These are phyloP conservation scores for Sinhomidia bicolor DNA, from an alignment of 2,888 invertebrate genomes.

Conservation along the genomic window DNA sequence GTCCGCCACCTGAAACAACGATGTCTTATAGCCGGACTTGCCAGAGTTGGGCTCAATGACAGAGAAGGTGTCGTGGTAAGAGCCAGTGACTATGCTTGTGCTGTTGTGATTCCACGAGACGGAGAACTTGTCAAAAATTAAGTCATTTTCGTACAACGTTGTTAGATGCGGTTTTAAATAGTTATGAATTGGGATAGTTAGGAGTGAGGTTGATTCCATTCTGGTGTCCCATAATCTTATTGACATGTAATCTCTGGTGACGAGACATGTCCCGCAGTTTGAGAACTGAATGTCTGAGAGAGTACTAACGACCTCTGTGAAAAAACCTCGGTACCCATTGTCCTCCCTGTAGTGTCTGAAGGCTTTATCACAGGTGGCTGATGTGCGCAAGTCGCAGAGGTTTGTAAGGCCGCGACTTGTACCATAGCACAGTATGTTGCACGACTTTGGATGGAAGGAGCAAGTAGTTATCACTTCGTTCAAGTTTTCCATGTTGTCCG, in stretches of 20 bases:
- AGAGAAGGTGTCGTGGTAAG: slow-evolving; percentile 27
- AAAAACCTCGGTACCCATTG: background rate
- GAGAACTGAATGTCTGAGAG: slow-evolving; percentile 48
- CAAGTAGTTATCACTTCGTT: slow-evolving; percentile 99
- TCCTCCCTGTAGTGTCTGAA: slow-evolving; percentile 85
- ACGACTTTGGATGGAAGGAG: slow-evolving; percentile 99
- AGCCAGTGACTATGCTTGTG: slow-evolving; percentile 20
- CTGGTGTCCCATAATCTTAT: slow-evolving; percentile 46
- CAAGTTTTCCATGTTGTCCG: slow-evolving; percentile 99
- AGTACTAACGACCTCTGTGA: background rate
- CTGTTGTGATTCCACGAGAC: slow-evolving; percentile 48
- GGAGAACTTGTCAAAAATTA: slow-evolving; percentile 45
- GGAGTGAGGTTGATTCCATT: slow-evolving; percentile 34
- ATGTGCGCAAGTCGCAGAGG: slow-evolving; percentile 99
- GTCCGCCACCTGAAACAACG: background rate
- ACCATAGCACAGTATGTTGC: slow-evolving; percentile 99
- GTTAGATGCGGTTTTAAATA: background rate
- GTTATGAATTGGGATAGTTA: slow-evolving; percentile 18
- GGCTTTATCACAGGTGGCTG: slow-evolving; percentile 98
- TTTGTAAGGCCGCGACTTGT: slow-evolving; percentile 99
- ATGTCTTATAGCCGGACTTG: background rate
- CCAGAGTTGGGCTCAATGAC: background rate
- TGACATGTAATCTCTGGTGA: slow-evolving; percentile 18
- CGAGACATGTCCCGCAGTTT: slow-evolving; percentile 38
- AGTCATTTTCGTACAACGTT: slow-evolving; percentile 28